phyloP scores from a whole-genome alignment of 2,797 vertebrate species.

The Clarias fuscus region DNA sequence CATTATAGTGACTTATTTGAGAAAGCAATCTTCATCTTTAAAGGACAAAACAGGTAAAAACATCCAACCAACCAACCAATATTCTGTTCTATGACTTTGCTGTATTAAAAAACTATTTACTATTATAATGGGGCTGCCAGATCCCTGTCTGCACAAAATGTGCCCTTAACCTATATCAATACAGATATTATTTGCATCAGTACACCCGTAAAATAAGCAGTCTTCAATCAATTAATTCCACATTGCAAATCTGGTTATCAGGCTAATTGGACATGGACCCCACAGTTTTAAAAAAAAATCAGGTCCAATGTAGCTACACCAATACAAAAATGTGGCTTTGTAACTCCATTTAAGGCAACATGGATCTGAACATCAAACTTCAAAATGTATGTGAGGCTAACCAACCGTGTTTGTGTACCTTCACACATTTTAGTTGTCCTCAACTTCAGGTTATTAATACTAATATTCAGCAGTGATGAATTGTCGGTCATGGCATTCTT shows the following conservation, averaged over 20 bases:
- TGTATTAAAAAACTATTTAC: background rate
- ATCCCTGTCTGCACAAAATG: background rate
- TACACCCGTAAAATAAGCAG: background rate
- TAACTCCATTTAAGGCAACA: background rate
- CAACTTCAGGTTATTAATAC: background rate
- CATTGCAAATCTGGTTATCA: background rate
- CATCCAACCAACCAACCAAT: background rate
- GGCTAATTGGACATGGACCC: background rate
- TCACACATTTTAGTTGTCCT: background rate
- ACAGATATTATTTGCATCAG: background rate
- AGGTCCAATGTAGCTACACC: background rate
- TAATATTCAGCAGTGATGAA: background rate
- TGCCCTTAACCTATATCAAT: background rate
- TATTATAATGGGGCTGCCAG: background rate
- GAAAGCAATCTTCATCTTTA: background rate
- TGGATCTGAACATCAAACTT: background rate
- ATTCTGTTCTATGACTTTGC: background rate
- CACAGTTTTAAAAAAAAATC: too few species aligned
- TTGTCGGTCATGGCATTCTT: conserved; percentile 42
- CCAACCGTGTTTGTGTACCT: background rate
- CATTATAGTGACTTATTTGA: background rate
- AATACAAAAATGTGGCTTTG: background rate
- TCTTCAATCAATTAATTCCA: background rate
- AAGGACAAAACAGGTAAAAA: background rate
- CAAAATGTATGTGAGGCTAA: background rate